phyloP scores from a whole-genome alignment of 1,140 invertebrate species.

The Lysiphlebus fabarum region DNA sequence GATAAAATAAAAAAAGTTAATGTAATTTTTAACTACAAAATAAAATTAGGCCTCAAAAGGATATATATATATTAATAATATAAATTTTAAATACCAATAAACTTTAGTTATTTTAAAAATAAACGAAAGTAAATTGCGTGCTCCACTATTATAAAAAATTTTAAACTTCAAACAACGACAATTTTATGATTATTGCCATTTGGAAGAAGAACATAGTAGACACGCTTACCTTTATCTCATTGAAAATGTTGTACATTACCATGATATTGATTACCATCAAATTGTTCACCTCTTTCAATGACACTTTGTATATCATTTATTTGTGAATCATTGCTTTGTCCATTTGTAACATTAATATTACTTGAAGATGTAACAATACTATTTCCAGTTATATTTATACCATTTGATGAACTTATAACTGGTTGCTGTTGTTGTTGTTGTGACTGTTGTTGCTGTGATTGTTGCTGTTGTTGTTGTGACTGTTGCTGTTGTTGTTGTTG shows the following conservation, averaged over 20 bases:
- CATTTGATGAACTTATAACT: conserved; percentile 26
- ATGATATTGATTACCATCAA: conserved; percentile 45
- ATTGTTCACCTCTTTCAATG: conserved; percentile 41
- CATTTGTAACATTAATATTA: conserved; percentile 37
- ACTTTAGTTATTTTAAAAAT: too few species aligned
- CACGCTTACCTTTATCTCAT: conserved; percentile 55
- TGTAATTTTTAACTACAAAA: too few species aligned
- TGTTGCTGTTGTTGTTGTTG: conserved; percentile 28
- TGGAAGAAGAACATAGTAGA: conserved; percentile 54
- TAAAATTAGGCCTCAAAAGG: too few species aligned
- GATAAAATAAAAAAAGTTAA: too few species aligned
- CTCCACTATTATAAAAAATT: conserved; percentile 10
- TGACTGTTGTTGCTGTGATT: conserved; percentile 23
- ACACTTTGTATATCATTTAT: conserved; percentile 48
- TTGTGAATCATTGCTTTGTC: conserved; percentile 33
- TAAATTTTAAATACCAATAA: too few species aligned
- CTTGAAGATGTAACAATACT: conserved; percentile 28
- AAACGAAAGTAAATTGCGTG: too few species aligned
- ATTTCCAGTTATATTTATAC: conserved; percentile 26
- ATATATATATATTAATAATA: too few species aligned
- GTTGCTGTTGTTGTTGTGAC: conserved; percentile 24
- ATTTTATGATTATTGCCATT: conserved; percentile 54
- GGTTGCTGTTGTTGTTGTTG: conserved; percentile 24
- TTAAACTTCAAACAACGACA: conserved; percentile 45
- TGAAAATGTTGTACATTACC: conserved; percentile 50